Percentiles rank a stretch among this genome's conserved stretches.
Conservation (phyloP, 2,888 invertebrate genomes). For the Meliscaeva auricollis region DNA sequence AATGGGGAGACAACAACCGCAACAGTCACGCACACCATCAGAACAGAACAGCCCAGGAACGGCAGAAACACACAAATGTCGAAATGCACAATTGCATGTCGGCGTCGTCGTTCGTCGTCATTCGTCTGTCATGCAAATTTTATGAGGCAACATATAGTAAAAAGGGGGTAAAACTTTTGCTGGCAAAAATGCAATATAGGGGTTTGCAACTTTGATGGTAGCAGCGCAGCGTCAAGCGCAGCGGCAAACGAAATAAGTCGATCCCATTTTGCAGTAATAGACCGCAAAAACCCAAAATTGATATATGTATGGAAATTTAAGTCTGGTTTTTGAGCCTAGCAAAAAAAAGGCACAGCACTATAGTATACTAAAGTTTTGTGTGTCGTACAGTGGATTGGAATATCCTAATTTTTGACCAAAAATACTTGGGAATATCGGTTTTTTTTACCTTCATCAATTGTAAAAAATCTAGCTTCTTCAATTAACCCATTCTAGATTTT, state of each 20-base stretch:
- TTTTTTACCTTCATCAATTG: too few species aligned
- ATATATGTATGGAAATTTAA: constrained; percentile 27
- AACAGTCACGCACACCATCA: background rate
- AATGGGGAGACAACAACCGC: constrained; percentile 30
- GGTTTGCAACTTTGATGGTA: background rate
- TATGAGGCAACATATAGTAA: constrained; percentile 51
- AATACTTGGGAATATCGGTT: too few species aligned
- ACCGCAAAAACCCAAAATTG: constrained; percentile 12
- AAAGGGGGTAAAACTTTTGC: background rate
- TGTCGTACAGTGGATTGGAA: too few species aligned
- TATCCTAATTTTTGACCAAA: too few species aligned
- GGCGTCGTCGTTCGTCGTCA: constrained; percentile 27
- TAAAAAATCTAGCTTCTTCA: too few species aligned
- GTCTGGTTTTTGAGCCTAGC: background rate
- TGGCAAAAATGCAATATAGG: constrained; percentile 9
- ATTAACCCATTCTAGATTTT: too few species aligned
- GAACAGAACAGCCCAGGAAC: background rate
- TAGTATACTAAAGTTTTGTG: too few species aligned
- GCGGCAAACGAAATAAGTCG: background rate
- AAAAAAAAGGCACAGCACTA: too few species aligned
- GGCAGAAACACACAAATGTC: background rate
- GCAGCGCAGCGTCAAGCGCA: background rate
- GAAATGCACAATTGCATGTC: constrained; percentile 64
- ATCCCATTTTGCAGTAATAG: constrained; percentile 3
- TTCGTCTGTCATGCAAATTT: constrained; percentile 70